Percentiles rank a stretch among this genome's conserved stretches.
Evolutionary conservation across 1,140 invertebrate genomes (phyloP).

Genomic region (Cotesia glomerata): DNA sequence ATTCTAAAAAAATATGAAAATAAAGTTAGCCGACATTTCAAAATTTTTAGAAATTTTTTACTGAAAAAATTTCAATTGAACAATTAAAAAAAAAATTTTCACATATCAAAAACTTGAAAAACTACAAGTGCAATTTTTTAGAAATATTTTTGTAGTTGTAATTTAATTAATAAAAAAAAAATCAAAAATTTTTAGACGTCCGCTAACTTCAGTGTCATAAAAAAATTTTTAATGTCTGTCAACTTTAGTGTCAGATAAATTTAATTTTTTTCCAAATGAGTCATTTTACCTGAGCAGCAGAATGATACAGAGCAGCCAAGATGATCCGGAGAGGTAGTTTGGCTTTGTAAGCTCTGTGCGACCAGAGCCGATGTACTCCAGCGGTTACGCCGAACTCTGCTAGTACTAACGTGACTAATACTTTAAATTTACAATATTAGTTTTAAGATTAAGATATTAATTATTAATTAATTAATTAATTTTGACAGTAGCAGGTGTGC

Average conservation of each 20-base stretch:
- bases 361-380: slow-evolving; percentile 84
- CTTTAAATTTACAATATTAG: not conserved
- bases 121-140: too few species aligned
- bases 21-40: too few species aligned
- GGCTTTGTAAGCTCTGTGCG: slow-evolving; percentile 84
- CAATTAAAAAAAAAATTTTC: too few species aligned
- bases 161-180: too few species aligned
- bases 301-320: slow-evolving; percentile 71
- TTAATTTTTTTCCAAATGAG: not conserved
- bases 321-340: slow-evolving; percentile 74
- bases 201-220: too few species aligned
- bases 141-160: too few species aligned
- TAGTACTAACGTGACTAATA: not conserved
- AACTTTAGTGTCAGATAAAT: too few species aligned
- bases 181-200: too few species aligned
- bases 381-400: slow-evolving; percentile 7
- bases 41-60: too few species aligned
- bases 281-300: slow-evolving; percentile 75
- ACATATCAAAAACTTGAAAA: too few species aligned
- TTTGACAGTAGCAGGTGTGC: not conserved
- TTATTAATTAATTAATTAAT: not conserved
- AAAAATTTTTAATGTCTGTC: too few species aligned
- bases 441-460: not conserved
- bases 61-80: too few species aligned
- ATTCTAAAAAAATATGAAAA: not conserved